Conservation (phyloP, 2,888 invertebrate genomes). For the Drosophila subsilvestris region DNA sequence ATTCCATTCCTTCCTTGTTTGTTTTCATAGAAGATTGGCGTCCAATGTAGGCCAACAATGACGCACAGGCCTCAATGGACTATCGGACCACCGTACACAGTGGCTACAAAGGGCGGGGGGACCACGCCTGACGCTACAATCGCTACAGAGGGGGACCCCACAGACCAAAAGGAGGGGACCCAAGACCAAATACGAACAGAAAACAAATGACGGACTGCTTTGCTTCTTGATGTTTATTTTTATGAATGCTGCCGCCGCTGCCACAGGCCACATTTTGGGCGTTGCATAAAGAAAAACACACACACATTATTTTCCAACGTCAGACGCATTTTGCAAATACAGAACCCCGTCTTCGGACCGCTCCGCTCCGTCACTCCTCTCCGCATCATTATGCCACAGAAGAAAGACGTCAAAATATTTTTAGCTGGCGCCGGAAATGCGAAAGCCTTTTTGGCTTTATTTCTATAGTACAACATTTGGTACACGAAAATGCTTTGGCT, state of each 20-base stretch:
- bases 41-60: conserved; percentile 72
- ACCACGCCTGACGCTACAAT: background rate
- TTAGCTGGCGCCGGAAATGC: conserved; percentile 75
- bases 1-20: conserved; percentile 35
- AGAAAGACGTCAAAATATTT: conserved; percentile 67
- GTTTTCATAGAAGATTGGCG: conserved; percentile 48
- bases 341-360: background rate
- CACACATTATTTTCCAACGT: conserved; percentile 14
- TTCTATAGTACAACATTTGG: conserved; percentile 7
- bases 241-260: conserved; percentile 24
- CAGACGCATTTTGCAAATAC: conserved; percentile 50
- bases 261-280: conserved; percentile 39
- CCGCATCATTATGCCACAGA: conserved; percentile 5
- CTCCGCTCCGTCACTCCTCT: background rate
- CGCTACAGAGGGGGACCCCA: background rate
- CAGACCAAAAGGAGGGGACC: background rate
- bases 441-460: conserved; percentile 57
- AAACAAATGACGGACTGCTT: conserved; percentile 41
- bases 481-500: conserved; percentile 2
- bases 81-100: conserved; percentile 15
- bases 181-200: background rate
- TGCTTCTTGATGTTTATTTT: conserved; percentile 43
- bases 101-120: background rate
- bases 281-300: conserved; percentile 55
- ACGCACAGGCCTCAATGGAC: conserved; percentile 71